Evolutionary conservation across 2,113 vertebrate genomes (phyloP), one percentile per base, ranked within the genome.

Genomic region (Carassius carassius): DNA sequence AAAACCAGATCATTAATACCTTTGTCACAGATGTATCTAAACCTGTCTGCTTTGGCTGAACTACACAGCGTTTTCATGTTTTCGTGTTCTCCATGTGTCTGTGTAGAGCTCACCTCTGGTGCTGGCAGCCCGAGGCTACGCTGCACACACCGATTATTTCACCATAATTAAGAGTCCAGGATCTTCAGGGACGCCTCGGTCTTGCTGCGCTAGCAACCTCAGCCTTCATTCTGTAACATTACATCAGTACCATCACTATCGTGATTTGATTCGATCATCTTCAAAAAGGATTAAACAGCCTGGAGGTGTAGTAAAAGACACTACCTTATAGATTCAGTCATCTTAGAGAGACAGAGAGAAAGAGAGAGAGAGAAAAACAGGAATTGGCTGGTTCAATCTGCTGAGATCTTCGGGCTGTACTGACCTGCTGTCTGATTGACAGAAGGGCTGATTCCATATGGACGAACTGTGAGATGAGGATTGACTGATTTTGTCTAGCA

Each of bases 121-220:
- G 73, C 84, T 76, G 17, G 5, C 11, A 76, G 88, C 88, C 88
- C 5, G 47, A 87, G 88, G 88, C 88, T 76, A 78, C 44, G 73
- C 67, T 65, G 54, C 67, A 54, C 21, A 41, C 80, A 69, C 83
- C 44, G 60, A 72, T 81, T 67, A 79, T 75, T 80, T 63, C 82
- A 78, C 65, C 73, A 84, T 86, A 86, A 86, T 88, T 86, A 78
- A 78, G 44, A 86, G 77, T 83, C 63, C 74, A 16, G 67, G 72
- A 69, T 76, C 78, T 76, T 72, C 62, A 47, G 51, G 63, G 82
- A 77, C n/a, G 17, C 69, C 25, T 9, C 60, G 44, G 74, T 77
- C 32, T 58, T 81, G 58, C 49, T 9, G 72, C 58, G 23, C 25
- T 51, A 17, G 37, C 82, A 81, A 72, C 77, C 44, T 84, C 58